A percentile compares a stretch with the other conserved stretches of the same genome.
Conservation (phyloP, 2,113 vertebrate species). For the Ranitomeya imitator region DNA sequence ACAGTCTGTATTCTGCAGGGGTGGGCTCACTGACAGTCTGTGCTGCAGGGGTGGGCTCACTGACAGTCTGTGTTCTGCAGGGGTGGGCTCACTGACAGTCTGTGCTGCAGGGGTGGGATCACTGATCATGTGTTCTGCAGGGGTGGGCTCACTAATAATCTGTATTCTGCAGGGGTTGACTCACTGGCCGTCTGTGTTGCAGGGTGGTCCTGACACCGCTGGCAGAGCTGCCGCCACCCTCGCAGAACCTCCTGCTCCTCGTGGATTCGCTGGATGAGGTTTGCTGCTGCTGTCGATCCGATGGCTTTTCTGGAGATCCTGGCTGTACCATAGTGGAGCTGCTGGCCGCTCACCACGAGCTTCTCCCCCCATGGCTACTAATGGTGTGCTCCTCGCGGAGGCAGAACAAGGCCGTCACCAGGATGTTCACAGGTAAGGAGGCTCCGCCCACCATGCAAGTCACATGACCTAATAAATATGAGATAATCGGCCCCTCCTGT, state of each 20-base stretch:
- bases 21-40: no score
- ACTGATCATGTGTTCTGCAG: no score
- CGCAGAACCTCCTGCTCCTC: slow-evolving; percentile 73
- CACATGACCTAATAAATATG: neutral
- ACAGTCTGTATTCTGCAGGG: no score
- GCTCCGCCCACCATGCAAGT: neutral
- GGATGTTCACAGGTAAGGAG: slow-evolving; percentile 77
- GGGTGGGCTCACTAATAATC: neutral
- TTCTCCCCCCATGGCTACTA: slow-evolving; percentile 78
- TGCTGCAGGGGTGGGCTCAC: no score
- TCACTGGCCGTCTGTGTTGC: neutral
- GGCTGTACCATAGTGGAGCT: slow-evolving; percentile 72
- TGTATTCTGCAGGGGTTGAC: no score
- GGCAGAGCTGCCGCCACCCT: slow-evolving; percentile 71
- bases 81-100: neutral
- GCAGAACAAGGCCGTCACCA: slow-evolving; percentile 73
- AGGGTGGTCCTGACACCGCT: slow-evolving; percentile 76
- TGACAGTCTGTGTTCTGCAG: neutral
- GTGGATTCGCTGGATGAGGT: slow-evolving; percentile 76
- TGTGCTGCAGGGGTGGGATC: no score
- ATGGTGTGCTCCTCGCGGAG: slow-evolving; percentile 76
- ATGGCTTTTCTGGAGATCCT: slow-evolving; percentile 43
- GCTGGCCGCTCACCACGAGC: slow-evolving; percentile 71
- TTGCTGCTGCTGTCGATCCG: slow-evolving; percentile 36
- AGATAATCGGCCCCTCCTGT: neutral